Percentiles rank a stretch among this genome's conserved stretches.
These are phyloP conservation scores for Dryoscopus gambensis DNA, from an alignment of 2,113 vertebrate species.

Conservation along the genomic window DNA sequence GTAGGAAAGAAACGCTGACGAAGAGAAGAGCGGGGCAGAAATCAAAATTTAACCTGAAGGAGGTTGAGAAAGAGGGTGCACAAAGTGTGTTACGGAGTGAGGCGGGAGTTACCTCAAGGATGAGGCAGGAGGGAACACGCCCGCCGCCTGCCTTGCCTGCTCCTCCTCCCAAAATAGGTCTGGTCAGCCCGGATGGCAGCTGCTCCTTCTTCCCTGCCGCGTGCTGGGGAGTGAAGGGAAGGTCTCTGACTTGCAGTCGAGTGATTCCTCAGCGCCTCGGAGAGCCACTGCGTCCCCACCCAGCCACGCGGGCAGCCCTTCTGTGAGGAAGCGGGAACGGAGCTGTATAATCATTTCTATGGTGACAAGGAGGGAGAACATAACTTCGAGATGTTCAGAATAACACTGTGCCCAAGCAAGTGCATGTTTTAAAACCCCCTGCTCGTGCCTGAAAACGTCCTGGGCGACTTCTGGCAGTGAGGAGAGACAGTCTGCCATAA, in stretches of 20 bases:
- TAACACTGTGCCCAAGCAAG: constrained; percentile 50
- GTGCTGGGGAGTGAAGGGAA: background rate
- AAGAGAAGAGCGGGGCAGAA: background rate
- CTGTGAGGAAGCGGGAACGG: background rate
- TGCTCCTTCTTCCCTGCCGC: background rate
- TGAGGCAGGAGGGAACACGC: background rate
- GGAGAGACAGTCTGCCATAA: constrained; percentile 7
- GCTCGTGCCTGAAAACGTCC: constrained; percentile 2
- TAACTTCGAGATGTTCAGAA: constrained; percentile 54
- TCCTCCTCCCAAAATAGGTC: background rate
- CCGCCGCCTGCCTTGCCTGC: background rate
- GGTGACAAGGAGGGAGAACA: constrained; percentile 41
- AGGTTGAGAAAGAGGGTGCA: background rate
- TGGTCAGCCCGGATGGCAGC: background rate
- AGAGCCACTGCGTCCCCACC: background rate
- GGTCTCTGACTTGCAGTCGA: background rate
- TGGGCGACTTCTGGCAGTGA: constrained; percentile 14
- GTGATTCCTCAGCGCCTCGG: background rate
- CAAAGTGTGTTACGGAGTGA: background rate
- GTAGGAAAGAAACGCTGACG: background rate
- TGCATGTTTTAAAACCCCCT: constrained; percentile 22
- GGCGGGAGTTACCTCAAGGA: constrained; percentile 9
- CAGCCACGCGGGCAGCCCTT: constrained; percentile 7
- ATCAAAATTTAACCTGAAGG: constrained; percentile 9
- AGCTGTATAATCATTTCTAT: constrained; percentile 65